phyloP scores from a whole-genome alignment of 2,888 invertebrate species.

The Anagyrus pseudococci region DNA sequence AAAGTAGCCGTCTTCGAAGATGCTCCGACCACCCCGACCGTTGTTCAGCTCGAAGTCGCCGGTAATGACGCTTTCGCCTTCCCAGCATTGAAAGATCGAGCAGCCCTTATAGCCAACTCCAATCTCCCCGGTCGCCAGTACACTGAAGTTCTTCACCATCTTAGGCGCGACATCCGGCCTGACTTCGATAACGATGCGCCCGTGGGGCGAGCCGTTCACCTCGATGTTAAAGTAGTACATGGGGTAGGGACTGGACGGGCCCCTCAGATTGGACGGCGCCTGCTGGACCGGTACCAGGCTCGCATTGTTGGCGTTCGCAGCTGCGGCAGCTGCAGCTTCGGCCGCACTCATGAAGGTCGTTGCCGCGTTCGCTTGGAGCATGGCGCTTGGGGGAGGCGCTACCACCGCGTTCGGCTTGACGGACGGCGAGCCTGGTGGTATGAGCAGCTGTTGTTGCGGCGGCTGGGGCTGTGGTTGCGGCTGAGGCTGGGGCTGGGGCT shows the following conservation, averaged over 20 bases:
- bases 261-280: slow-evolving; percentile 61
- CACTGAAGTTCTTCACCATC: slow-evolving; percentile 81
- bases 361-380: slow-evolving; percentile 54
- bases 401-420: slow-evolving; percentile 46
- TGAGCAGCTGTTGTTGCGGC: slow-evolving; percentile 51
- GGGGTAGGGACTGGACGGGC: slow-evolving; percentile 69
- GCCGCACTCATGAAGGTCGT: slow-evolving; percentile 48
- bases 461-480: slow-evolving; percentile 29
- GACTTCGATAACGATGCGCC: slow-evolving; percentile 79
- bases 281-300: slow-evolving; percentile 57
- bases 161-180: slow-evolving; percentile 80
- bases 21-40: slow-evolving; percentile 79
- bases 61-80: slow-evolving; percentile 80
- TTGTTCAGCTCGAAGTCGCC: slow-evolving; percentile 84
- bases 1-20: slow-evolving; percentile 79
- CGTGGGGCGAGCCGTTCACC: slow-evolving; percentile 73
- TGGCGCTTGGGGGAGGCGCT: slow-evolving; percentile 51
- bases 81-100: slow-evolving; percentile 83
- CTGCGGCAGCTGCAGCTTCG: slow-evolving; percentile 18
- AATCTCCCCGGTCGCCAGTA: slow-evolving; percentile 74
- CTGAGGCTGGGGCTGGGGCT: slow-evolving; percentile 25
- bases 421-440: slow-evolving; percentile 58
- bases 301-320: slow-evolving; percentile 15
- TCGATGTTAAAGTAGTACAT: slow-evolving; percentile 80
- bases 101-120: slow-evolving; percentile 83